phyloP scores from a whole-genome alignment of 2,113 vertebrate species.

The Psilopsiagon aurifrons region DNA sequence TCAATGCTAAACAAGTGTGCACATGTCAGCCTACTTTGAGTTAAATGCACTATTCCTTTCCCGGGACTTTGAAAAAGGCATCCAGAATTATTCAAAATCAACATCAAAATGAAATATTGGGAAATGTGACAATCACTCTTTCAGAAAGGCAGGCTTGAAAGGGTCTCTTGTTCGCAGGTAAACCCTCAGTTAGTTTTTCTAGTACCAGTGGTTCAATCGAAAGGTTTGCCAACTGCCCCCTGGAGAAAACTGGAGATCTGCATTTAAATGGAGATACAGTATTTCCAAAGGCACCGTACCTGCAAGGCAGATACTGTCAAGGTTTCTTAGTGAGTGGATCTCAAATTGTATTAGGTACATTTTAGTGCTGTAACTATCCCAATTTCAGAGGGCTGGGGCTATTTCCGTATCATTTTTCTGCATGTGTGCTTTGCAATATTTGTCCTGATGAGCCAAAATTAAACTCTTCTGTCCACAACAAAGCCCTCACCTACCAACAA shows the following conservation, averaged over 20 bases:
- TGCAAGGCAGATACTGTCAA: constrained; percentile 78
- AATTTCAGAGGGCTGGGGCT: constrained; percentile 5
- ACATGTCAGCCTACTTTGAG: constrained; percentile 12
- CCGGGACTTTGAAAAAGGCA: constrained; percentile 48
- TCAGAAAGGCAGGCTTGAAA: constrained; percentile 72
- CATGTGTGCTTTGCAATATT: constrained; percentile 34
- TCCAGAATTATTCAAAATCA: constrained; percentile 69
- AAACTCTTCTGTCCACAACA: constrained; percentile 27
- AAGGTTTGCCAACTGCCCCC: constrained; percentile 78
- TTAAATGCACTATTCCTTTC: not conserved
- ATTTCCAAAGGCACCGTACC: constrained; percentile 75
- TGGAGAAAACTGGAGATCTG: constrained; percentile 79
- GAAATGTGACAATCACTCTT: constrained; percentile 68
- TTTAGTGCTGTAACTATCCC: constrained; percentile 47
- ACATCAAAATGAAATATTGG: constrained; percentile 67
- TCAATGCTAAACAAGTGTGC: not conserved
- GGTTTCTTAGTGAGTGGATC: constrained; percentile 70
- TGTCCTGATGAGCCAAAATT: constrained; percentile 71
- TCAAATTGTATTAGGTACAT: constrained; percentile 70
- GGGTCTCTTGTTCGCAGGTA: constrained; percentile 70
- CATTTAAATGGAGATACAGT: constrained; percentile 80
- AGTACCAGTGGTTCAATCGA: constrained; percentile 69
- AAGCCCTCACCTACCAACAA: constrained; percentile 50
- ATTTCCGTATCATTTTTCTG: constrained; percentile 56
- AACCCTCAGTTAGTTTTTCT: constrained; percentile 78